These are phyloP conservation scores for Apoderus coryli DNA, from an alignment of 2,888 invertebrate species.

Conservation along the genomic window DNA sequence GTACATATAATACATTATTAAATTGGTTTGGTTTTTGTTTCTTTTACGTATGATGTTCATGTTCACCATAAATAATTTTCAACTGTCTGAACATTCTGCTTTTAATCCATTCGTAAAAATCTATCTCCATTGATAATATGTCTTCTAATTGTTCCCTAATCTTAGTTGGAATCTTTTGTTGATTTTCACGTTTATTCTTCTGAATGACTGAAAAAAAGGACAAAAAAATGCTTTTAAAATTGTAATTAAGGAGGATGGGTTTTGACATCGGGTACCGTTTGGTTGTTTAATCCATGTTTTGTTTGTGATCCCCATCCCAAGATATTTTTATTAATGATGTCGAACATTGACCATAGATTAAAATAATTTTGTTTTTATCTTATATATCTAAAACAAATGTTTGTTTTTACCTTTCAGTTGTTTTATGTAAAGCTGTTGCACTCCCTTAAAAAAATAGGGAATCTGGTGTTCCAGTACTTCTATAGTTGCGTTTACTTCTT, in stretches of 20 bases:
- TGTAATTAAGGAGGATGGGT: too few relatives aligned
- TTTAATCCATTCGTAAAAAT: constrained; percentile 43
- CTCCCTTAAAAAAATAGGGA: constrained; percentile 44
- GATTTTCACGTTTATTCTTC: constrained; percentile 17
- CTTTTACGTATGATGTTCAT: constrained; percentile 18
- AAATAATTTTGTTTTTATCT: constrained; percentile 11
- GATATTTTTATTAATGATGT: too few relatives aligned
- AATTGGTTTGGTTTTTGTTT: too few relatives aligned
- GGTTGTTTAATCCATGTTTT: too few relatives aligned
- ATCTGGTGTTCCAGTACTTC: constrained; percentile 36
- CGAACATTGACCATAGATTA: too few relatives aligned
- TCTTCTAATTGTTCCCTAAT: constrained; percentile 24
- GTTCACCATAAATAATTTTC: constrained; percentile 20
- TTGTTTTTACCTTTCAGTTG: constrained; percentile 35
- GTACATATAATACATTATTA: too few relatives aligned
- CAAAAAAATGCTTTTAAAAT: too few relatives aligned
- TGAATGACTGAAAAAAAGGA: too few relatives aligned
- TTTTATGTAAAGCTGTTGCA: constrained; percentile 34
- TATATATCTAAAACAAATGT: constrained; percentile 10
- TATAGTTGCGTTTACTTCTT: constrained; percentile 41
- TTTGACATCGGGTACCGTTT: too few relatives aligned
- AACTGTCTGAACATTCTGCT: constrained; percentile 31
- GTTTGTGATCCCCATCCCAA: too few relatives aligned
- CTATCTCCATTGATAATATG: constrained; percentile 36
- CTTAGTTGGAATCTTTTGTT: constrained; percentile 13